Evolutionary conservation across 1,140 invertebrate species (phyloP).

Genomic region (Zaprionus vittiger): DNA sequence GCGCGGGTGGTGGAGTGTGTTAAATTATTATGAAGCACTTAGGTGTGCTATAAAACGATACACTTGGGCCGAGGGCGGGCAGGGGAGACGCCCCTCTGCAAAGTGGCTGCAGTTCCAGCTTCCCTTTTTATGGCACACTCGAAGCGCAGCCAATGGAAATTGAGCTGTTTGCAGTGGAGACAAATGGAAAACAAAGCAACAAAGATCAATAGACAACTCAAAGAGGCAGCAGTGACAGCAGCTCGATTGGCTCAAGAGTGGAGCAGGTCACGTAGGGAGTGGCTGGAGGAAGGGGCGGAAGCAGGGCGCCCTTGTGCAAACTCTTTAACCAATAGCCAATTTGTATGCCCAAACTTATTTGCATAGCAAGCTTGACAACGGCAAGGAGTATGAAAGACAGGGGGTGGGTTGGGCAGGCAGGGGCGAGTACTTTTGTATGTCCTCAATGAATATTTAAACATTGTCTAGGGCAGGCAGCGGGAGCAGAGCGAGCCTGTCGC

Average conservation of each 20-base stretch:
- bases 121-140: slow-evolving; percentile 56
- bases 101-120: slow-evolving; percentile 60
- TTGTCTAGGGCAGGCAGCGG: slow-evolving; percentile 20
- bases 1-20: slow-evolving; percentile 51
- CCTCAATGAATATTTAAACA: slow-evolving; percentile 78
- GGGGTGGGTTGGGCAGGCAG: background rate
- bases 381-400: background rate
- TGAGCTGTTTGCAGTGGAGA: slow-evolving; percentile 70
- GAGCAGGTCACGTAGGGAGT: slow-evolving; percentile 20
- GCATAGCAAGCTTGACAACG: slow-evolving; percentile 54
- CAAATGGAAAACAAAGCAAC: slow-evolving; percentile 68
- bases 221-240: slow-evolving; percentile 38
- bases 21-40: slow-evolving; percentile 83
- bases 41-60: slow-evolving; percentile 66
- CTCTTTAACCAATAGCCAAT: slow-evolving; percentile 65
- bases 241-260: slow-evolving; percentile 47
- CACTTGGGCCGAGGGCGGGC: slow-evolving; percentile 37
- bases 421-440: slow-evolving; percentile 9
- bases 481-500: background rate
- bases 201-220: slow-evolving; percentile 73
- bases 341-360: slow-evolving; percentile 77
- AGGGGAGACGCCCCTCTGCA: background rate
- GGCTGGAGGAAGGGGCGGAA: background rate
- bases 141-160: slow-evolving; percentile 64
- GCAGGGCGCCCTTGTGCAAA: slow-evolving; percentile 6